Conservation (phyloP, 2,113 vertebrate species). For the Phyllostomus hastatus region DNA sequence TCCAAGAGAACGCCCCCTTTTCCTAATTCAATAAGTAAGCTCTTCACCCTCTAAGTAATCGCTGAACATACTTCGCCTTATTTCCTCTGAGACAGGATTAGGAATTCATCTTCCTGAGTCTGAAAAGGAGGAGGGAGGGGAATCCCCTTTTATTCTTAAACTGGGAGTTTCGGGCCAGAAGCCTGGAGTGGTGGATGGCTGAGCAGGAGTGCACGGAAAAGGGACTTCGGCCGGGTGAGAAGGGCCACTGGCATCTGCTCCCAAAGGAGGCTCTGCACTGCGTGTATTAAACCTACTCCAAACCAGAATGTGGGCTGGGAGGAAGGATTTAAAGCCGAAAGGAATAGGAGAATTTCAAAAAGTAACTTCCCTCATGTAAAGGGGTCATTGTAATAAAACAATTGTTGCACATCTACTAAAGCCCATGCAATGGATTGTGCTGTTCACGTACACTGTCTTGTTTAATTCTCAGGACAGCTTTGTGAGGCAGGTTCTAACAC, state of each 20-base stretch:
- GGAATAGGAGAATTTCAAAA: not conserved
- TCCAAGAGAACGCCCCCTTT: not conserved
- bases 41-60: not conserved
- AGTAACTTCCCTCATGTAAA: not conserved
- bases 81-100: not conserved
- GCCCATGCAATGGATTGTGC: not conserved
- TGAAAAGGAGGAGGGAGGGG: not conserved
- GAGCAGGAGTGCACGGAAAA: not conserved
- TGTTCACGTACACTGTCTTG: not conserved
- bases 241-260: not conserved
- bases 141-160: not conserved
- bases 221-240: not conserved
- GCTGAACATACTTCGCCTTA: not conserved
- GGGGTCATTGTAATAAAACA: not conserved
- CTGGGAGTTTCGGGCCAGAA: not conserved
- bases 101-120: conserved; percentile 6
- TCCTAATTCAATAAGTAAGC: not conserved
- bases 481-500: not conserved
- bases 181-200: not conserved
- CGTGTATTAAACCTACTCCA: not conserved
- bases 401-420: not conserved
- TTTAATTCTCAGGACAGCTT: not conserved
- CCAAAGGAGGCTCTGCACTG: not conserved
- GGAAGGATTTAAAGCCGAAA: not conserved
- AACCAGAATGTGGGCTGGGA: not conserved